Percentiles rank a stretch among this genome's conserved stretches.
phyloP scores from a whole-genome alignment of 2,797 vertebrate species.

The Trachurus trachurus region DNA sequence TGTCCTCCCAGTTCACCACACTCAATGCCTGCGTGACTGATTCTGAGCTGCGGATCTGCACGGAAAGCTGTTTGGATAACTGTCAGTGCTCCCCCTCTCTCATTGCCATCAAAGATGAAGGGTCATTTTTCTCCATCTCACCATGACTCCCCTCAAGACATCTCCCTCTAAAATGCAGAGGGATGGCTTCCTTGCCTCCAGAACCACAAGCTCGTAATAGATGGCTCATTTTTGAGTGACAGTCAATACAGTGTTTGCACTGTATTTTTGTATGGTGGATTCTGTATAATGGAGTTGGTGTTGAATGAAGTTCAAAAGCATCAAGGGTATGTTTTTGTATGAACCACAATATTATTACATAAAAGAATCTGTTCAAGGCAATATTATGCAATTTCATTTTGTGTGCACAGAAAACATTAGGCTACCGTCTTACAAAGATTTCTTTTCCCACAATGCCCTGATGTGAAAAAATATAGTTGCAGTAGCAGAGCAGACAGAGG shows the following conservation, averaged over 20 bases:
- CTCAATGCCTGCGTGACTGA: constrained; percentile 68
- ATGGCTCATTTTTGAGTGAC: constrained; percentile 62
- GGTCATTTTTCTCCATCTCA: constrained; percentile 80
- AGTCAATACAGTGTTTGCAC: constrained; percentile 13
- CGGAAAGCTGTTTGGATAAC: constrained; percentile 76
- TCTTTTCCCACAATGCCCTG: neutral
- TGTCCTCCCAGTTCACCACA: constrained; percentile 57
- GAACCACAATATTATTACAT: neutral
- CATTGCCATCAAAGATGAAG: constrained; percentile 72
- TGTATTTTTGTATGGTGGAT: constrained; percentile 7
- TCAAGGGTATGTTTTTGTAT: neutral
- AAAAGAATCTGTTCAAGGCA: constrained; percentile 18
- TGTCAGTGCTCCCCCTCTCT: constrained; percentile 70
- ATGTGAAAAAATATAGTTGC: constrained; percentile 2
- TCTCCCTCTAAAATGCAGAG: constrained; percentile 60
- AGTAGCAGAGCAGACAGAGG: constrained; percentile 18
- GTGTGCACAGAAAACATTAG: neutral
- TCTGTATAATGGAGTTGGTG: constrained; percentile 4
- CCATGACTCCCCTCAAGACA: constrained; percentile 60
- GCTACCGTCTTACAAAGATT: neutral
- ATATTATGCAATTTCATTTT: constrained; percentile 14
- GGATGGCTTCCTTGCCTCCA: constrained; percentile 52
- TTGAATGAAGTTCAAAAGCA: constrained; percentile 14
- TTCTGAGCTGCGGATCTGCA: constrained; percentile 62
- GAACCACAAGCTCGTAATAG: constrained; percentile 44